Base-by-base conservation (phyloP, 2,888 invertebrate species). In the Apoda limacodes region DNA sequence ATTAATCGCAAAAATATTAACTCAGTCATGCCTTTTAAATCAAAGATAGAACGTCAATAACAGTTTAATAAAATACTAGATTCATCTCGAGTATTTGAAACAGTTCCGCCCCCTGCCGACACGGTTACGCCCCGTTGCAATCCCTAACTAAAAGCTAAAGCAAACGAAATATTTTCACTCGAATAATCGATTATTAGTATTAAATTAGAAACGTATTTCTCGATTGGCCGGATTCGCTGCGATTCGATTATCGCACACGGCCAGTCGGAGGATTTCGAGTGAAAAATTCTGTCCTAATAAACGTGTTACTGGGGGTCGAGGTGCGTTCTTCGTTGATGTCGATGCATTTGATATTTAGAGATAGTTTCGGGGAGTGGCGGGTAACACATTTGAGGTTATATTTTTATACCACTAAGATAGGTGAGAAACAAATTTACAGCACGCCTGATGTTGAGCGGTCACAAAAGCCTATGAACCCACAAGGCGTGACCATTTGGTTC, bases 121-220 rank as follows among this genome's bases (percentile, higher is more conserved):
- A 28, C 23, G 22, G 20, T 9, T 3, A 26, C 17, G 15, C 12
- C 17, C 9, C 27, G 12, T 35, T 28, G 24, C 22, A 35, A 25
- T 30, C n/a, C n/a, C n/a, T n/a, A n/a, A n/a, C n/a, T 13, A 19
- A 17, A 30, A 25, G 12, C 27, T 7, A 23, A 26, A 33, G 28
- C 30, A 38, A 43, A 37, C 32, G 29, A 15, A 25, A 21, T 35
- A 27, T 32, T 32, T 27, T 17, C 36, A 37, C 20, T 33, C 27
- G 38, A 35, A 20, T 32, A 51, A 51, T 53, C 52, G 54, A 45
- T 46, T 47, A 45, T 42, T 44, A 52, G 49, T 57, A 71, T 69
- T 50, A 50, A 60, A 65, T 72, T 70, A 65, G 57, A 55, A 58
- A 55, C 58, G 60, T 59, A 68, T 71, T 71, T 66, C 62, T 61